Evolutionary conservation across 2,888 invertebrate species (phyloP).

Genomic region (Ophion ellenae): DNA sequence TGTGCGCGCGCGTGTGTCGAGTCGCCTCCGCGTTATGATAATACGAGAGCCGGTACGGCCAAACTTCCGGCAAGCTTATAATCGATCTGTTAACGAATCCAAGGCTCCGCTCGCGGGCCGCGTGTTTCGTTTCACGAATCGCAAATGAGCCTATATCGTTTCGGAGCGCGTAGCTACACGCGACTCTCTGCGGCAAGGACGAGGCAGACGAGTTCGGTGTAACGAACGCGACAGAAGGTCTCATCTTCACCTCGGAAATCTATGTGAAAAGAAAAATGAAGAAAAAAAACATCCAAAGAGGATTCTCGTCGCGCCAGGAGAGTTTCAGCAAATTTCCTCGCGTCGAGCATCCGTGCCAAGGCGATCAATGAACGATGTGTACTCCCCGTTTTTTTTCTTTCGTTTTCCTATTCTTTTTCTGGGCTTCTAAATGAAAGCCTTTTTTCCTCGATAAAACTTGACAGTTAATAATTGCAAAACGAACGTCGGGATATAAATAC

Average conservation of each 20-base stretch:
- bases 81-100: conserved; percentile 16
- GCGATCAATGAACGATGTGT: conserved; percentile 6
- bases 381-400: not conserved
- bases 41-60: conserved; percentile 26
- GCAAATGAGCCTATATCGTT: conserved; percentile 35
- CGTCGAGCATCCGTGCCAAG: conserved; percentile 44
- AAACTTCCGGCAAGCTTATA: conserved; percentile 50
- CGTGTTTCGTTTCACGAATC: conserved; percentile 39
- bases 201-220: conserved; percentile 42
- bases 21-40: conserved; percentile 31
- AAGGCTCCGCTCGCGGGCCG: conserved; percentile 17
- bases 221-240: conserved; percentile 43
- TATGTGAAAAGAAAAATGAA: conserved; percentile 3
- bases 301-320: not conserved
- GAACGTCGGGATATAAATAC: too few relatives aligned
- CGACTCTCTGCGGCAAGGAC: conserved; percentile 30
- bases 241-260: conserved; percentile 61
- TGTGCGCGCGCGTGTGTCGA: not conserved
- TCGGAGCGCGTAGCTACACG: not conserved
- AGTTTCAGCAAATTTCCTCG: conserved; percentile 32
- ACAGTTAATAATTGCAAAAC: not conserved
- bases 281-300: not conserved
- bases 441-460: not conserved
- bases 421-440: not conserved
- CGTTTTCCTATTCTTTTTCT: conserved; percentile 8